Base-by-base conservation (phyloP, 1,140 invertebrate genomes). In the Drosophila kanapiae region DNA sequence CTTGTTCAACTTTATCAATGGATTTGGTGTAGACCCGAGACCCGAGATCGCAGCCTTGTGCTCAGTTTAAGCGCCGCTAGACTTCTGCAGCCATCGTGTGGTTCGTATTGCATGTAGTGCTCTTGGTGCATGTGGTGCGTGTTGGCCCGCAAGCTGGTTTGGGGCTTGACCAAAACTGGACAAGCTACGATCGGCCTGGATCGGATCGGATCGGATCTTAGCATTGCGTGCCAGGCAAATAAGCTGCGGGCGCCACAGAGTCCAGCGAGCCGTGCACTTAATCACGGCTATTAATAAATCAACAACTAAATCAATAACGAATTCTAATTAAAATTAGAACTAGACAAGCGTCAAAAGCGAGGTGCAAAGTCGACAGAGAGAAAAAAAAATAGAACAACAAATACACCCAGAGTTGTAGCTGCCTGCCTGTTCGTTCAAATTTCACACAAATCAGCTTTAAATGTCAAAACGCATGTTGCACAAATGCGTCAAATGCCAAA, bases 401-500 rank as follows among this genome's bases (percentile, higher is more conserved):
- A 54, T 57, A 29, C 29, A n/a, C 38, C 33, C 13, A 16, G 16
- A 27, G 42, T 23, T 47, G 47, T 71, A 58, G 63, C 23, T 23
- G 23, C 23, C 53, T 64, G 38, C 45, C 27, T 74, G 35, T 47
- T 54, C 65, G 53, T 79, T 57, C 67, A 65, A 90, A 90, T 90
- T 90, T 90, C 82, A 90, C 85, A 90, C 85, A 90, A 90, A 90
- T 90, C 85, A 90, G 81, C 85, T 74, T 80, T 82, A 90, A 90
- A 90, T 90, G 85, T 90, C 85, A 90, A 90, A 90, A 90, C 78
- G 86, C 85, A 91, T 90, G 85, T 91, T 90, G 86, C 85, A 88
- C 85, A 88, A 90, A 88, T 90, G 78, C 85, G 80, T 90, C 81
- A 88, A 90, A 90, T 90, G 84, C 84, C 85, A 82, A 75, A 90